These are phyloP conservation scores for Tenrec ecaudatus DNA, from an alignment of 2,113 vertebrate genomes.

Conservation along the genomic window DNA sequence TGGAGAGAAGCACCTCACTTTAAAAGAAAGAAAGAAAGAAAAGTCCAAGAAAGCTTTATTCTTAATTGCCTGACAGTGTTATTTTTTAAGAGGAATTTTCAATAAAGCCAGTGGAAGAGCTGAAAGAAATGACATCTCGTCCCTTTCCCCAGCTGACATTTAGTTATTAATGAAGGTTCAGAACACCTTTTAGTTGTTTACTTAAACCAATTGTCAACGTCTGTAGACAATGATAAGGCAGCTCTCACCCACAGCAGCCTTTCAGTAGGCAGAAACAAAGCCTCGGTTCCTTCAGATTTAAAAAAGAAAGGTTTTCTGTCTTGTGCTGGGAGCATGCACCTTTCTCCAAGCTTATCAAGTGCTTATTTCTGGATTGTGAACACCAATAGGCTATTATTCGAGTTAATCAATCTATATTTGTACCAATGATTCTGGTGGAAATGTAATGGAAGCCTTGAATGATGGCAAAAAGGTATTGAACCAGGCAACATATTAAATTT, in stretches of 20 bases:
- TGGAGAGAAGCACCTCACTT: not conserved
- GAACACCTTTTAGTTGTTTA: constrained; percentile 42
- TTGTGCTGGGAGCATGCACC: not conserved
- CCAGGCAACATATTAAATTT: not conserved
- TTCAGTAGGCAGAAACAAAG: constrained; percentile 11
- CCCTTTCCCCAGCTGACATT: constrained; percentile 8
- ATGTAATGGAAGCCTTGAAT: not conserved
- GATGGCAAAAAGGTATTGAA: not conserved
- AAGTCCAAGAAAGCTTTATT: constrained; percentile 47
- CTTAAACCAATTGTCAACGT: constrained; percentile 5
- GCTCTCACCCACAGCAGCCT: not conserved
- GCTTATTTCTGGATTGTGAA: not conserved
- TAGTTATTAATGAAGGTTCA: constrained; percentile 53
- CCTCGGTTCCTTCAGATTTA: not conserved
- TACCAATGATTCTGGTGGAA: not conserved
- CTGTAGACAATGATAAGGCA: not conserved
- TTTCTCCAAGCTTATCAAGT: not conserved
- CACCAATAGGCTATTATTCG: not conserved
- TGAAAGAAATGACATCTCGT: constrained; percentile 17
- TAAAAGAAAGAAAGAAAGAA: not conserved
- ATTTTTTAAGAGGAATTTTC: constrained; percentile 43
- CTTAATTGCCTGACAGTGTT: constrained; percentile 46
- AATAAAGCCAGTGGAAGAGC: not conserved
- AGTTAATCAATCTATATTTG: not conserved
- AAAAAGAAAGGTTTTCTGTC: not conserved